Percentiles rank a stretch among this genome's conserved stretches.
Conservation (phyloP, 53 echinoderm and acorn worm species). For the Echinometra lucunter region DNA sequence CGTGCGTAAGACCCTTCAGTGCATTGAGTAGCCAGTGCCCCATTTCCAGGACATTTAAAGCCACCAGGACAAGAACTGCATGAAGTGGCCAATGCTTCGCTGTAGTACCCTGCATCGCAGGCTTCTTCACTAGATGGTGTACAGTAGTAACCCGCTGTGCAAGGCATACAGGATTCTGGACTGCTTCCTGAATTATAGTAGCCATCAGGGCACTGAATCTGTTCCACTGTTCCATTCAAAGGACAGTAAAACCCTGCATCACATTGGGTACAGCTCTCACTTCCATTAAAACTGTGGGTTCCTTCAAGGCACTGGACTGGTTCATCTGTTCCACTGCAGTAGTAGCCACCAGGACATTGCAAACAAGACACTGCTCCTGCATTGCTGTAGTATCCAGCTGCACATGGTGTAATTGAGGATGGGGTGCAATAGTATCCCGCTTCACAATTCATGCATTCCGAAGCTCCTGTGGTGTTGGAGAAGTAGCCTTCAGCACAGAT, state of each 20-base stretch:
- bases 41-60: slow-evolving; percentile 74
- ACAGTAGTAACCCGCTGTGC: slow-evolving; percentile 86
- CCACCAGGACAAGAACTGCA: slow-evolving; percentile 90
- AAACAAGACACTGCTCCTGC: slow-evolving; percentile 81
- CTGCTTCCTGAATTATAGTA: slow-evolving; percentile 63
- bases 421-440: slow-evolving; percentile 85
- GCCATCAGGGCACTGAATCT: slow-evolving; percentile 76
- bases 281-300: slow-evolving; percentile 77
- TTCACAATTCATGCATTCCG: slow-evolving; percentile 71
- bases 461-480: slow-evolving; percentile 71
- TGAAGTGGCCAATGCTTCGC: slow-evolving; percentile 77
- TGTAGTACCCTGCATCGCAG: slow-evolving; percentile 87
- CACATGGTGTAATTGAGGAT: slow-evolving; percentile 74
- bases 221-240: slow-evolving; percentile 60
- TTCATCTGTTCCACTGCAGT: slow-evolving; percentile 79
- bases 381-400: slow-evolving; percentile 81
- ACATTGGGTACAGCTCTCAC: slow-evolving; percentile 73
- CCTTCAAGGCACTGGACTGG: slow-evolving; percentile 75
- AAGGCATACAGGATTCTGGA: slow-evolving; percentile 71
- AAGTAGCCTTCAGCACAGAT: slow-evolving; percentile 86
- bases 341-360: slow-evolving; percentile 88
- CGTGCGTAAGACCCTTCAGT: slow-evolving; percentile 78
- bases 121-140: slow-evolving; percentile 69
- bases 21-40: slow-evolving; percentile 49
- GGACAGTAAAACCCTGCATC: slow-evolving; percentile 88